Evolutionary conservation across 2,888 invertebrate genomes (phyloP), one percentile per base, ranked within the genome.

Genomic region (Dorcus parallelipipedus): DNA sequence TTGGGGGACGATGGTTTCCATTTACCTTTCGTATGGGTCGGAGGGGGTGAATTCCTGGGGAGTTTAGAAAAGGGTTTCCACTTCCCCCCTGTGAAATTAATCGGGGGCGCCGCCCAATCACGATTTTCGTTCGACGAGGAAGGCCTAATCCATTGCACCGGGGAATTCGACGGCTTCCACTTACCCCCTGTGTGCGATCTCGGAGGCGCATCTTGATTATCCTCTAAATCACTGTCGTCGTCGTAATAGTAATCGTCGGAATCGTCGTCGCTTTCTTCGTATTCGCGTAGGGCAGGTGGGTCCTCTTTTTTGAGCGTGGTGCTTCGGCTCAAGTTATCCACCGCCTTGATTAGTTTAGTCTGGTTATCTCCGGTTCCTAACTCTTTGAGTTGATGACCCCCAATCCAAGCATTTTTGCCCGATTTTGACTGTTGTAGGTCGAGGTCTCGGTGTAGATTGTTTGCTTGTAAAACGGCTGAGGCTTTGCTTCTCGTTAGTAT

Each of bases 101-200:
- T 78, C 2, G 81, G 80, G 5, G 81, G 81, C 47, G 82, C 79
- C 54, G 82, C 83, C 87, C 86, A 87, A 10, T 83, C 83, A 42
- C 78, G 61, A 42, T 61, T 62, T 49, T 69, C 60, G 6, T 66
- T 58, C 26, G 26, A 33, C 26, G 26, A 33, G 7, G 26, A 33
- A 33, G 26, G 26, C 26, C 26, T 33, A 33, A 33, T 7, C 77
- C 77, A 78, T 56, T 75, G 75, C 33, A 78, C 69, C 3, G 76
- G 78, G 5, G 75, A 78, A 14, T 66, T 67, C 17, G 76, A 85
- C 1, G 90, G 90, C 69, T 87, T 88, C 91, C 91, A 91, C 74
- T 91, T 91, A 2, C 86, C 87, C 0, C 85, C 88, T 3, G 86
- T 86, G 60, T 85, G 83, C 10, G 81, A 78, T 40, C 79, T 76